Evolutionary conservation across 2,797 vertebrate species (phyloP).

Genomic region (Poeciliopsis turneri): DNA sequence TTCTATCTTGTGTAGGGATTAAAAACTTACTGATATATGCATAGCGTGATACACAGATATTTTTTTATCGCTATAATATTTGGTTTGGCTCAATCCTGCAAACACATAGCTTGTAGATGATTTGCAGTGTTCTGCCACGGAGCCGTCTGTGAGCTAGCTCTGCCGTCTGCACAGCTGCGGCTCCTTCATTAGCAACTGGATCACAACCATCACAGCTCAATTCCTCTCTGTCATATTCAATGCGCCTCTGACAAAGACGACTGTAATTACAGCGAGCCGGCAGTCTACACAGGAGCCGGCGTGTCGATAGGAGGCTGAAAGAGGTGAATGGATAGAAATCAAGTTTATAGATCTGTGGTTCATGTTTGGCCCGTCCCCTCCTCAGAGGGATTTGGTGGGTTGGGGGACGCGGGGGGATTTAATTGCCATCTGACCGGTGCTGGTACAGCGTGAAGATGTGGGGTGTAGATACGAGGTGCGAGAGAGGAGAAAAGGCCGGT

Average conservation of each 20-base stretch:
- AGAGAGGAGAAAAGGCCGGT: constrained; percentile 34
- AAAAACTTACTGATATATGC: not conserved
- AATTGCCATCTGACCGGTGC: constrained; percentile 72
- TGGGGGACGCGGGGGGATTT: constrained; percentile 45
- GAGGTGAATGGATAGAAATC: constrained; percentile 76
- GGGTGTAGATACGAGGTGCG: constrained; percentile 52
- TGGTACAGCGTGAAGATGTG: constrained; percentile 68
- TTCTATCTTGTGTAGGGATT: constrained; percentile 3
- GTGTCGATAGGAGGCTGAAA: constrained; percentile 57
- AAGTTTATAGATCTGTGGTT: constrained; percentile 81
- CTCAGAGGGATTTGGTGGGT: constrained; percentile 26
- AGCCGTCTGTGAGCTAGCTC: constrained; percentile 8
- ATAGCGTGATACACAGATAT: not conserved
- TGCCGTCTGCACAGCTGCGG: constrained; percentile 22
- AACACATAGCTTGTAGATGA: not conserved
- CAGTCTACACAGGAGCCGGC: constrained; percentile 56
- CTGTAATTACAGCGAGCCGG: constrained; percentile 63
- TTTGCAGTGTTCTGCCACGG: constrained; percentile 1
- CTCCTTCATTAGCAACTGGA: constrained; percentile 56
- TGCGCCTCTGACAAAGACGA: constrained; percentile 60
- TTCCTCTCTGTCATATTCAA: constrained; percentile 55
- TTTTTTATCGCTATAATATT: not conserved
- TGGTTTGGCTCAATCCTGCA: constrained; percentile 1
- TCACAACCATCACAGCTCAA: constrained; percentile 52
- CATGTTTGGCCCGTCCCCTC: constrained; percentile 31